Percentiles rank a stretch among this genome's conserved stretches.
Evolutionary conservation across 2,797 vertebrate species (phyloP).

Genomic region (Manis pentadactyla): DNA sequence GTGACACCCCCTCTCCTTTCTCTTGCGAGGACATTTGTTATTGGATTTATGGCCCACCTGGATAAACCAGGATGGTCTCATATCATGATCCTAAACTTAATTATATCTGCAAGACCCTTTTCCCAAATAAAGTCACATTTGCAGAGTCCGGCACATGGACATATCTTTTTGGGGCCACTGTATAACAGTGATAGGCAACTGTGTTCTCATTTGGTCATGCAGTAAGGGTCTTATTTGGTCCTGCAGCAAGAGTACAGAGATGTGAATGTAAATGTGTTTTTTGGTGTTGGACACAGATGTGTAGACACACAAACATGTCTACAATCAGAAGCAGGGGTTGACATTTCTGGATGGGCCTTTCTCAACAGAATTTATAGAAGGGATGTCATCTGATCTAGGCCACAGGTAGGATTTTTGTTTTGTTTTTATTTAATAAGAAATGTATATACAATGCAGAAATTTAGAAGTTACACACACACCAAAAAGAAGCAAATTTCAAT

Average conservation of each 20-base stretch:
- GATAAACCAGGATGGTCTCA: not conserved
- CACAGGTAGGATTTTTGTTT: not conserved
- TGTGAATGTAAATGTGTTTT: accelerated
- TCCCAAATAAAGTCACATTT: not conserved
- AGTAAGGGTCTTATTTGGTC: not conserved
- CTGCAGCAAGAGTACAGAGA: not conserved
- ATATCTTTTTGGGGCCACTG: not conserved
- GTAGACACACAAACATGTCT: not conserved
- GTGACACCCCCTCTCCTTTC: not conserved
- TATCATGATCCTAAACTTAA: not conserved
- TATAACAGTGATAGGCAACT: not conserved
- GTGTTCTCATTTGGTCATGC: not conserved
- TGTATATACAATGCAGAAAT: not conserved
- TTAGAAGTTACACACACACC: constrained; percentile 1
- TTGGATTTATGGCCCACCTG: not conserved
- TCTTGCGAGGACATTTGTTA: not conserved
- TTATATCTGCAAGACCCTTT: not conserved
- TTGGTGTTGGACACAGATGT: not conserved
- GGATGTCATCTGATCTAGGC: not conserved
- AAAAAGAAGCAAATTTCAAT: not conserved
- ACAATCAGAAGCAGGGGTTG: not conserved
- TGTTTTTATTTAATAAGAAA: constrained; percentile 43
- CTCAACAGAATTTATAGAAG: not conserved
- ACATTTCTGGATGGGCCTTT: not conserved
- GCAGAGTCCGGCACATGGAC: not conserved